phyloP scores from a whole-genome alignment of 2,113 vertebrate genomes.

The Phaethon lepturus region DNA sequence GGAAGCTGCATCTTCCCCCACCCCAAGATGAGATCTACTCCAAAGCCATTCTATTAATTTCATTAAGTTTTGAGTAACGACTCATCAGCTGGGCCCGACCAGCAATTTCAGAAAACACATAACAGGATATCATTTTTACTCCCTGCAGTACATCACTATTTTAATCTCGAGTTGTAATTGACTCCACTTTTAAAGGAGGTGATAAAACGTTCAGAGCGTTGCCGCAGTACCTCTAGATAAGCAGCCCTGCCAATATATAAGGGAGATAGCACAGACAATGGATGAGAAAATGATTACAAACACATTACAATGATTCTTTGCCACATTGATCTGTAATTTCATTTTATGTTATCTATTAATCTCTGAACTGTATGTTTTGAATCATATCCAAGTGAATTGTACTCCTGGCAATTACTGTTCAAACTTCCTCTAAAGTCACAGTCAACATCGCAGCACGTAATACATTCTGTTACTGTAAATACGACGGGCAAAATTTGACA shows the following conservation, averaged over 20 bases:
- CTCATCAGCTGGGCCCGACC: not conserved
- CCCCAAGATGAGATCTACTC: fast-evolving
- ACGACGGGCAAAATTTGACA: not conserved
- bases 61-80: not conserved
- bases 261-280: not conserved
- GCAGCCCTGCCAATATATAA: not conserved
- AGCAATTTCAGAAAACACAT: constrained; percentile 26
- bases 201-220: constrained; percentile 27
- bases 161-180: constrained; percentile 55
- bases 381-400: not conserved
- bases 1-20: not conserved
- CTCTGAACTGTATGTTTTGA: not conserved
- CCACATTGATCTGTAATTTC: constrained; percentile 1
- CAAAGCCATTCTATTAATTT: not conserved
- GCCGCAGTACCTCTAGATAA: not conserved
- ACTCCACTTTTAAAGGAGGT: constrained; percentile 31
- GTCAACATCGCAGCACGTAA: not conserved
- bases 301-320: not conserved
- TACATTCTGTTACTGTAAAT: not conserved
- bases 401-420: not conserved
- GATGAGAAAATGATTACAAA: not conserved
- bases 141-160: not conserved
- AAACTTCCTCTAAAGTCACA: not conserved
- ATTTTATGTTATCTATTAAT: not conserved
- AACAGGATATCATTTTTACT: not conserved